Base-by-base conservation (phyloP, 2,888 invertebrate genomes). In the Colostygia pectinataria region DNA sequence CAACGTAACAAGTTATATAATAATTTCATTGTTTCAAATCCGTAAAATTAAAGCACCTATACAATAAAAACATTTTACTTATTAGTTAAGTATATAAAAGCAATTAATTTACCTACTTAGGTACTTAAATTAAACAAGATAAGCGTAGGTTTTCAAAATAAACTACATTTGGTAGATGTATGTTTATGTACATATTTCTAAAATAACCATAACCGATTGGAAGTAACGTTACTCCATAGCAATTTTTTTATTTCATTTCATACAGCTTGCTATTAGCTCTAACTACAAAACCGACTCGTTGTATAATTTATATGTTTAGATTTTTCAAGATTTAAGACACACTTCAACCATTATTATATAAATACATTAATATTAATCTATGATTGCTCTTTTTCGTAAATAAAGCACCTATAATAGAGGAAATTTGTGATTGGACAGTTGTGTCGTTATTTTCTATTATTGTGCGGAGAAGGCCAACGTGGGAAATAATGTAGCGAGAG, bases 401-500 rank as follows among this genome's bases (percentile, higher is more conserved):
- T 68, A 66, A 82, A 80, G 81, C 81, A 74, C 78, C 78, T 80
- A 82, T 71, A 63, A 69, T 69, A 57, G 72, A 71, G 56, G 65
- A 68, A 67, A 68, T 64, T 69, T 70, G 66, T 66, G 64, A 59
- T 69, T 66, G 73, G 75, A 76, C 71, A 79, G 72, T 68, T 57
- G 58, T 64, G 58, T 61, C 54, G 48, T 55, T 55, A 55, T 54
- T 52, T 59, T 43, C 56, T 59, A 61, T 58, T 63, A 65, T 74
- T 68, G 71, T 73, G 69, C 69, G 61, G 59, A 63, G 52, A 55
- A 63, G 59, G 52, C 67, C 60, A 53, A 56, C 42, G 49, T 54
- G 57, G 53, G 51, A 44, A 44, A 53, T 46, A 42, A 31, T 46
- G 29, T 34, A 46, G 51, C 29, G 31, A 18, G 38, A 14, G 39